Percentiles rank a stretch among this genome's conserved stretches.
These are phyloP conservation scores for Heteromormyrus szaboi DNA, from an alignment of 2,797 vertebrate genomes.

Conservation along the genomic window DNA sequence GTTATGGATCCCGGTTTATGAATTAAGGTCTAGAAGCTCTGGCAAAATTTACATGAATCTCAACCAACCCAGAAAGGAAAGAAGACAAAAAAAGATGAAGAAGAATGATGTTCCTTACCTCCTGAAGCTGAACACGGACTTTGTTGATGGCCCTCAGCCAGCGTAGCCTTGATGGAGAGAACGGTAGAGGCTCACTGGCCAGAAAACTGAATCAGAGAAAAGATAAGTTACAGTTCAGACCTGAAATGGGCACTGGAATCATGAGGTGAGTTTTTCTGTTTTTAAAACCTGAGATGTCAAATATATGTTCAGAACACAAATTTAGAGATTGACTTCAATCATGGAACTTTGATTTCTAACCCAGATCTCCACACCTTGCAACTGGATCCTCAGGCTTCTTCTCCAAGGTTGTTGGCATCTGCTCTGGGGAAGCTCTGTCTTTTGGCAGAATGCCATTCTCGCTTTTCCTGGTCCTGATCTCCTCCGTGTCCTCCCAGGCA, in stretches of 20 bases:
- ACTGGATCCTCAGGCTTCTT: constrained; percentile 43
- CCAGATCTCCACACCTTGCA: constrained; percentile 45
- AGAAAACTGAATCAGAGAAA: constrained; percentile 44
- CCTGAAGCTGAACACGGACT: constrained; percentile 84
- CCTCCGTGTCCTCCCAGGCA: constrained; percentile 37
- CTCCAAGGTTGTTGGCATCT: constrained; percentile 27
- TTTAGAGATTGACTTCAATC: not conserved
- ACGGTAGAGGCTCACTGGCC: constrained; percentile 67
- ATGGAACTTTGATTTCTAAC: not conserved
- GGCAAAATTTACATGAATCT: not conserved
- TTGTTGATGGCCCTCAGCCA: constrained; percentile 95
- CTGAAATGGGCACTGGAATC: not conserved
- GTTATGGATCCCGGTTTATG: not conserved
- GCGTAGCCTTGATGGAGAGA: constrained; percentile 74
- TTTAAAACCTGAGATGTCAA: not conserved
- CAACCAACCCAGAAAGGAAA: constrained; percentile 28
- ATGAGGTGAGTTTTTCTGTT: not conserved
- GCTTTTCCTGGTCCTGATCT: constrained; percentile 29
- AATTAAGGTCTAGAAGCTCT: not conserved
- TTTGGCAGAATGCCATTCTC: constrained; percentile 36
- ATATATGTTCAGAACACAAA: not conserved
- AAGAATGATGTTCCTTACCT: constrained; percentile 67
- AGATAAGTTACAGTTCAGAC: not conserved
- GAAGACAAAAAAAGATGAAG: not conserved
- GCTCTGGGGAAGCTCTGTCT: constrained; percentile 26